Base-by-base conservation (phyloP, 2,113 vertebrate genomes). In the Meles meles region DNA sequence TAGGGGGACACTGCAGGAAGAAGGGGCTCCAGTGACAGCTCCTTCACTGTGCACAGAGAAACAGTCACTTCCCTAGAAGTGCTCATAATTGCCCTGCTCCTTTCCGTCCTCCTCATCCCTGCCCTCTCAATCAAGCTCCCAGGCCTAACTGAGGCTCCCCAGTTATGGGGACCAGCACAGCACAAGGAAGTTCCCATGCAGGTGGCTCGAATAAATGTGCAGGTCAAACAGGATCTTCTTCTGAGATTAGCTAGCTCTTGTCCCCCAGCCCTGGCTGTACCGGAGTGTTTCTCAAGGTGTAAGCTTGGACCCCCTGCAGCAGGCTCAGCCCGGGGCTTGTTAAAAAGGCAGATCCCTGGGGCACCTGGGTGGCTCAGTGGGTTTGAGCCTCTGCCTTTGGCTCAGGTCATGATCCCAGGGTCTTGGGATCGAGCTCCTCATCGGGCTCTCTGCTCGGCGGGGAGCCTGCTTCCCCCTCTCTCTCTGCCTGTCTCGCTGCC, bases 151-250 rank as follows among this genome's bases (percentile, higher is more conserved):
- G n/a, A 80, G 61, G 81, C 94, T 69, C 49, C 25, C 2, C 42
- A 63, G 71, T 91, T 79, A 83, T 37, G 8, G 1, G 63, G 72
- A 85, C 61, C 81, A 93, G 87, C 74, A 81, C n/a, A 71, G 77
- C 94, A 23, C 21, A 59, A 94, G 88, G 67, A 90, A 44, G 39
- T 88, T 88, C 88, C 49, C 84, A 79, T 49, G 13, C 96, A 94
- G 71, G 69, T 59, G 79, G 90, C 89, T 88, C 80, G 76, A 88
- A 97, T 97, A 92, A 89, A 65, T 23, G 6, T 39, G 37, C 92
- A 88, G 87, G 93, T 86, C 89, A 71, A 89, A 79, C 59, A 23
- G 31, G 31, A 18, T 42, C 82, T 94, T 74, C 86, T 25, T 74
- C 88, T 39, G 88, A 71, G 90, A 67, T 85, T 63, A 67, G 57